These are phyloP conservation scores for Diplogasteroides magnus DNA, from an alignment of 1,140 invertebrate genomes.

Conservation along the genomic window DNA sequence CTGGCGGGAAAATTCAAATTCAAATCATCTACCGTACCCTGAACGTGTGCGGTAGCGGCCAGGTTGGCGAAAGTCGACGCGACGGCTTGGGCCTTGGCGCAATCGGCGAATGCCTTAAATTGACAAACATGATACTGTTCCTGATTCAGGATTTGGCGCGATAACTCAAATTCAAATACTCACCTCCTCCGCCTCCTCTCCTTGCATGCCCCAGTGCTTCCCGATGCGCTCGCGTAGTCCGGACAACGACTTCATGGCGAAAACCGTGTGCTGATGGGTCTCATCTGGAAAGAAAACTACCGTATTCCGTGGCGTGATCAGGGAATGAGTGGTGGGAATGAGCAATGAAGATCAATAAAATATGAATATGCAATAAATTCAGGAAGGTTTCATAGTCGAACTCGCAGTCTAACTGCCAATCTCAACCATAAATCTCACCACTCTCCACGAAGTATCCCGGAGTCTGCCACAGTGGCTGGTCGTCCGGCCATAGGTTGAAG, in stretches of 20 bases:
- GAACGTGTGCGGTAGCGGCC: slow-evolving; percentile 50
- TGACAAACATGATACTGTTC: too few species aligned
- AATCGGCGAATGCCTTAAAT: slow-evolving; percentile 9
- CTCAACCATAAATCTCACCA: too few species aligned
- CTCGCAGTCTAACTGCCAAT: too few species aligned
- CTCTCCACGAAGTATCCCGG: slow-evolving; percentile 51
- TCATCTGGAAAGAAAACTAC: slow-evolving; percentile 28
- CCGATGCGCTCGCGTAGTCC: slow-evolving; percentile 28
- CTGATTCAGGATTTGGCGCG: too few species aligned
- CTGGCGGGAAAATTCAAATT: too few species aligned
- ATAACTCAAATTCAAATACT: too few species aligned
- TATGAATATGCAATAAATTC: too few species aligned
- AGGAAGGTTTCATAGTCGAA: too few species aligned
- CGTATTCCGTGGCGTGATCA: too few species aligned
- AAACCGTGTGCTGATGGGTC: slow-evolving; percentile 35
- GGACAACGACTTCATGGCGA: slow-evolving; percentile 40
- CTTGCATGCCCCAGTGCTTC: slow-evolving; percentile 32
- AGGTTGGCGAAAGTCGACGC: slow-evolving; percentile 47
- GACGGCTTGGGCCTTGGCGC: slow-evolving; percentile 36
- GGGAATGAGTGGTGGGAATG: too few species aligned
- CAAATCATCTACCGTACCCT: slow-evolving; percentile 32
- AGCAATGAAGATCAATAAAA: too few species aligned
- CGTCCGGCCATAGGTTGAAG: slow-evolving; percentile 43
- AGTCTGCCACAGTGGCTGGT: slow-evolving; percentile 49
- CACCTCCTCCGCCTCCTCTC: slow-evolving; percentile 30